Conservation (phyloP, 2,888 invertebrate genomes). For the Adineta ricciae region DNA sequence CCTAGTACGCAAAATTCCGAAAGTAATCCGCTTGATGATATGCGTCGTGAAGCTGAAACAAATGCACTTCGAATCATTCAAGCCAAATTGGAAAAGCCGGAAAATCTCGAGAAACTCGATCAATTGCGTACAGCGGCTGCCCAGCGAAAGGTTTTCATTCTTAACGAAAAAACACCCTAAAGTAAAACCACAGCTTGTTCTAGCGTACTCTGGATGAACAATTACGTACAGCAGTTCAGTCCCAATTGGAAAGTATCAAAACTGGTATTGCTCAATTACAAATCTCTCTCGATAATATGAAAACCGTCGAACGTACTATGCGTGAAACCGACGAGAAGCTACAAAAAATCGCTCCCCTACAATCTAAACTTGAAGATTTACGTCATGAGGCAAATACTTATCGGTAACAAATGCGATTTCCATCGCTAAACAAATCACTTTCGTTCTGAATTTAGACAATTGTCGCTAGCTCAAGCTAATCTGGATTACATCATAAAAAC, state of each 20-base stretch:
- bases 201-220: constrained; percentile 81
- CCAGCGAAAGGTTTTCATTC: constrained; percentile 25
- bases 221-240: constrained; percentile 94
- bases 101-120: constrained; percentile 33
- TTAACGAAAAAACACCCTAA: neutral
- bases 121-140: constrained; percentile 24
- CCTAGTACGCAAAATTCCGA: neutral
- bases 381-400: constrained; percentile 25
- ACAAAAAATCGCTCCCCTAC: constrained; percentile 30
- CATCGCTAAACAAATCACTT: too few relatives aligned
- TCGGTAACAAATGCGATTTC: neutral
- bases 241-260: constrained; percentile 88
- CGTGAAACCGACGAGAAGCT: constrained; percentile 25
- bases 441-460: too few relatives aligned
- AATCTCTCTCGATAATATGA: constrained; percentile 71
- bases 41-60: constrained; percentile 29
- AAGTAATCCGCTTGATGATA: neutral
- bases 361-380: constrained; percentile 34
- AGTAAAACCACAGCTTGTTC: neutral
- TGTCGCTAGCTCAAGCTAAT: constrained; percentile 93
- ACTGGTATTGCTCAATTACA: constrained; percentile 81
- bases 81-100: constrained; percentile 27
- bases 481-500: constrained; percentile 94
- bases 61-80: constrained; percentile 31
- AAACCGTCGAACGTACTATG: constrained; percentile 52